Evolutionary conservation across 2,888 invertebrate species (phyloP).

Genomic region (Homarus gammarus): DNA sequence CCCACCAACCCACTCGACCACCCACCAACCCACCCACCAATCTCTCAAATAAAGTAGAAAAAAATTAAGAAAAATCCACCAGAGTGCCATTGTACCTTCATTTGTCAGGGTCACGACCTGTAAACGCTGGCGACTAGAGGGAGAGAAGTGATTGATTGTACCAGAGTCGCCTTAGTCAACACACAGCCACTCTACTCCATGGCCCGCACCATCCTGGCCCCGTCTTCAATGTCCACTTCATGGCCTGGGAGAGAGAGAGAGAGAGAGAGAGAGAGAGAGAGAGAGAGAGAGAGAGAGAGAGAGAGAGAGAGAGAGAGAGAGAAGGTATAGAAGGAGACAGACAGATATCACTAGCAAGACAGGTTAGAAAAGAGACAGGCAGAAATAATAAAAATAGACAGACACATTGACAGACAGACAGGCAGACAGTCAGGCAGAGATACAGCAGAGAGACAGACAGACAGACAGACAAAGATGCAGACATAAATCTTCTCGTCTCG

Average conservation of each 20-base stretch:
- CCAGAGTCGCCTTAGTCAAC: not conserved
- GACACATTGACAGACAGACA: no score
- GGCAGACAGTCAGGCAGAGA: no score
- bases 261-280: no score
- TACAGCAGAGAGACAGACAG: no score
- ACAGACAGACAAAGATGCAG: no score
- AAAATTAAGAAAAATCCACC: not conserved
- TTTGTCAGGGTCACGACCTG: slow-evolving; percentile 15
- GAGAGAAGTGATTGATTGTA: not conserved
- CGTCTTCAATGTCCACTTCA: not conserved
- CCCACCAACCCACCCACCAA: not conserved
- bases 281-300: no score
- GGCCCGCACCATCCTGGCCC: not conserved
- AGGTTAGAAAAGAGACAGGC: no score
- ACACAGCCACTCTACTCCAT: not conserved
- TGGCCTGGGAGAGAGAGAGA: not conserved
- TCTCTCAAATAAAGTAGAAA: not conserved
- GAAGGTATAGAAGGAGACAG: no score
- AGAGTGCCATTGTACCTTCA: slow-evolving; percentile 9
- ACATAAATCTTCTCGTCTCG: no score
- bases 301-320: no score
- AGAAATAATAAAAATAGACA: no score
- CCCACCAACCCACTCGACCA: not conserved
- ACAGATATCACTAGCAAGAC: no score
- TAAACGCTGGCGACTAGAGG: not conserved